Percentiles rank a stretch among this genome's conserved stretches.
phyloP scores from a whole-genome alignment of 2,888 invertebrate genomes.

The Caenorhabditis macrosperma region DNA sequence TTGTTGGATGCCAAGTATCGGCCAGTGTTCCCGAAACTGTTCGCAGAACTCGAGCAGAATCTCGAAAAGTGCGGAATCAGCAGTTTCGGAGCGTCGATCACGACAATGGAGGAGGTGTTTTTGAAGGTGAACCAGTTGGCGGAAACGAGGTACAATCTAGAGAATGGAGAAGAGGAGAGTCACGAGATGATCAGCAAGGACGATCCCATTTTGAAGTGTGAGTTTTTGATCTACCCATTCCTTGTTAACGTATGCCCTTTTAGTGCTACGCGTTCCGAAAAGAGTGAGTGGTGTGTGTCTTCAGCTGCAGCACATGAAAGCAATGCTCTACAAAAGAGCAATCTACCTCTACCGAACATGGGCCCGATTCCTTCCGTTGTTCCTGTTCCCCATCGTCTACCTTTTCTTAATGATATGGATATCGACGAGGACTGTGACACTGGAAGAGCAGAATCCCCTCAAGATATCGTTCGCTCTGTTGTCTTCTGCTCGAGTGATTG shows the following conservation, averaged over 20 bases:
- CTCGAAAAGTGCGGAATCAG: constrained; percentile 84
- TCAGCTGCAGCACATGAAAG: constrained; percentile 67
- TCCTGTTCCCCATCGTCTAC: constrained; percentile 70
- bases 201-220: constrained; percentile 59
- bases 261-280: constrained; percentile 52
- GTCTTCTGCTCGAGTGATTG: constrained; percentile 42
- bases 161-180: constrained; percentile 49
- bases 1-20: constrained; percentile 77
- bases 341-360: constrained; percentile 74
- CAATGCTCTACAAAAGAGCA: constrained; percentile 73
- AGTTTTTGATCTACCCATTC: background rate
- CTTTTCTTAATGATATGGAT: constrained; percentile 58
- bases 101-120: constrained; percentile 92
- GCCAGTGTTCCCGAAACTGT: constrained; percentile 84
- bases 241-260: background rate
- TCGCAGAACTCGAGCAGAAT: constrained; percentile 85
- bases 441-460: constrained; percentile 61
- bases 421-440: too few relatives aligned
- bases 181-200: constrained; percentile 54
- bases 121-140: constrained; percentile 83
- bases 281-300: constrained; percentile 64
- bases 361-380: constrained; percentile 74
- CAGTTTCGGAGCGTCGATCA: constrained; percentile 89
- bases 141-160: constrained; percentile 61
- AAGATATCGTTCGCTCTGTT: constrained; percentile 53